These are phyloP conservation scores for Rhinolophus ferrumequinum DNA, from an alignment of 2,113 vertebrate species.

Conservation along the genomic window DNA sequence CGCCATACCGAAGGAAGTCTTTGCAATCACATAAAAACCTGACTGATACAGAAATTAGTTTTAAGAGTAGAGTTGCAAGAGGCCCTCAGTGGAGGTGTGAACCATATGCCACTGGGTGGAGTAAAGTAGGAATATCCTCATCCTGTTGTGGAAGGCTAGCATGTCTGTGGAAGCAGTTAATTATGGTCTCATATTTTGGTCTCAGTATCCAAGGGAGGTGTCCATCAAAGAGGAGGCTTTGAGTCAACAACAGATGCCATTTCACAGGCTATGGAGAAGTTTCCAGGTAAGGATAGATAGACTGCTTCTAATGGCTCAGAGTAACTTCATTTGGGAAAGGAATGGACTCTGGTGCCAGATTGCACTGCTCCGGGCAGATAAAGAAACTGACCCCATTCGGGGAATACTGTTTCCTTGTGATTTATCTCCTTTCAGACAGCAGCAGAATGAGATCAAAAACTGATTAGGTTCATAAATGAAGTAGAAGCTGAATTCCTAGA, in stretches of 20 bases:
- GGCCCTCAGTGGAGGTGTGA: neutral
- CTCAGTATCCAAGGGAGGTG: neutral
- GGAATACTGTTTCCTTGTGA: neutral
- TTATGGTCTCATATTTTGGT: neutral
- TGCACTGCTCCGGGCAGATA: neutral
- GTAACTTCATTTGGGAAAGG: neutral
- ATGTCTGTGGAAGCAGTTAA: neutral
- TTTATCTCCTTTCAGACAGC: neutral
- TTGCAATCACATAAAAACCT: neutral
- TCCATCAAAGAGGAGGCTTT: neutral
- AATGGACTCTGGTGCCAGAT: neutral
- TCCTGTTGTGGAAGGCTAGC: neutral
- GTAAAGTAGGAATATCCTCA: neutral
- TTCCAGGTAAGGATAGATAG: neutral
- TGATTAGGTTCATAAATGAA: neutral
- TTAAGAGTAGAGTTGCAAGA: neutral
- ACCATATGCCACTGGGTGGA: neutral
- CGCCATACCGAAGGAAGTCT: neutral
- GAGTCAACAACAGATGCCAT: neutral
- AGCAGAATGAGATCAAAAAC: slow-evolving; percentile 14
- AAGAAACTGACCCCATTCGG: neutral
- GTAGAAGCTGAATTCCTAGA: slow-evolving; percentile 23
- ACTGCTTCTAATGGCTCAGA: neutral
- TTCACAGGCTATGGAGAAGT: neutral
- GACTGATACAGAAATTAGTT: neutral